A percentile compares a stretch with the other conserved stretches of the same genome.
Conservation (phyloP, 2,888 invertebrate genomes). For the Cheilosia variabilis region DNA sequence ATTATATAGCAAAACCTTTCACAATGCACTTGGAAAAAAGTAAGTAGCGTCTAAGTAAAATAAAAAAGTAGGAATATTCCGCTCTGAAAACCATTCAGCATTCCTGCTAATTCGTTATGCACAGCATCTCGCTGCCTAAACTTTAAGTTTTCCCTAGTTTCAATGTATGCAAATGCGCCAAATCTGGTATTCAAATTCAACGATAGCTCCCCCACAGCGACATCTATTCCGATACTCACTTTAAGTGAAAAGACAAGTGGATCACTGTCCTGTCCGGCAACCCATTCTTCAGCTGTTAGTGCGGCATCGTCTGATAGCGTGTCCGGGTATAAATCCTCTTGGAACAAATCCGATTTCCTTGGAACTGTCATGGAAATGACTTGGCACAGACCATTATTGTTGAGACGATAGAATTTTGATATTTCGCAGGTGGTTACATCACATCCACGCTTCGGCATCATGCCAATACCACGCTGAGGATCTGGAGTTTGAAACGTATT, state of each 20-base stretch:
- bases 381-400: constrained; percentile 97
- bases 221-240: constrained; percentile 85
- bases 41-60: no score
- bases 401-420: constrained; percentile 96
- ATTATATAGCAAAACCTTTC: no score
- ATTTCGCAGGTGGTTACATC: constrained; percentile 98
- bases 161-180: constrained; percentile 39
- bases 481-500: constrained; percentile 99
- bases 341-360: constrained; percentile 98
- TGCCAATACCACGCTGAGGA: constrained; percentile 97
- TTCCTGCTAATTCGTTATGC: no score
- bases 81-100: no score
- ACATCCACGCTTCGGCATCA: constrained; percentile 99
- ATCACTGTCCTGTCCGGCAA: constrained; percentile 94
- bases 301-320: constrained; percentile 96
- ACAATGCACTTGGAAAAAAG: no score
- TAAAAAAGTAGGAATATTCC: no score
- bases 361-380: constrained; percentile 98
- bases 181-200: constrained; percentile 31
- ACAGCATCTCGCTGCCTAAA: no score
- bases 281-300: constrained; percentile 96
- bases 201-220: neutral
- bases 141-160: neutral
- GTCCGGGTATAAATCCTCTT: constrained; percentile 98
- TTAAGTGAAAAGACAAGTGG: constrained; percentile 96